These are phyloP conservation scores for Hoplodrina blanda DNA, from an alignment of 2,888 invertebrate genomes.

Conservation along the genomic window DNA sequence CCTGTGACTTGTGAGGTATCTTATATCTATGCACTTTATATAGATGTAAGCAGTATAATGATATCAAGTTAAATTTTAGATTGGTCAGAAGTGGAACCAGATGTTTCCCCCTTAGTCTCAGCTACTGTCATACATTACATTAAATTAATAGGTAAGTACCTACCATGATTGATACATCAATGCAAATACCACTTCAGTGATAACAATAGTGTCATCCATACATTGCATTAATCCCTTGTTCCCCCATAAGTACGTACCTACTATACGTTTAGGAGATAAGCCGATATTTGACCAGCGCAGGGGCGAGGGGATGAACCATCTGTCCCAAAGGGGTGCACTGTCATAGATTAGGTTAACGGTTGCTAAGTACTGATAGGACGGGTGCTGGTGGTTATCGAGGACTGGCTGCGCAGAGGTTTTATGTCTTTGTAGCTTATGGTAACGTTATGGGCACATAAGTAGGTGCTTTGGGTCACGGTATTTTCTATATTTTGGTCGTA, in stretches of 20 bases:
- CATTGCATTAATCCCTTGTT: constrained; percentile 1
- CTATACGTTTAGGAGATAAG: constrained; percentile 31
- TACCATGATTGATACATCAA: constrained; percentile 17
- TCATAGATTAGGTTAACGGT: constrained; percentile 39
- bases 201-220: neutral
- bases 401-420: neutral
- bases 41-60: too few species aligned
- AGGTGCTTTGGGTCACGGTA: too few species aligned
- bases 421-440: neutral
- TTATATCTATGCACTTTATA: too few species aligned
- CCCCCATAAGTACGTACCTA: neutral
- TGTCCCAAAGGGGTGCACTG: constrained; percentile 33
- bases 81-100: too few species aligned
- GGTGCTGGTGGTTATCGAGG: neutral
- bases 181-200: constrained; percentile 5
- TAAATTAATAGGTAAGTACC: neutral
- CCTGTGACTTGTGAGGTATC: too few species aligned
- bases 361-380: constrained; percentile 30
- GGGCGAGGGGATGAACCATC: constrained; percentile 22
- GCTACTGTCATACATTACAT: neutral
- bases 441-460: neutral
- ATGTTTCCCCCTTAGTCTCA: too few species aligned
- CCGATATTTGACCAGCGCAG: constrained; percentile 1
- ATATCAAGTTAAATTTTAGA: too few species aligned
- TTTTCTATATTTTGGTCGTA: too few species aligned